phyloP scores from a whole-genome alignment of 1,140 invertebrate genomes.

The honey bee (Apis mellifera) region DNA sequence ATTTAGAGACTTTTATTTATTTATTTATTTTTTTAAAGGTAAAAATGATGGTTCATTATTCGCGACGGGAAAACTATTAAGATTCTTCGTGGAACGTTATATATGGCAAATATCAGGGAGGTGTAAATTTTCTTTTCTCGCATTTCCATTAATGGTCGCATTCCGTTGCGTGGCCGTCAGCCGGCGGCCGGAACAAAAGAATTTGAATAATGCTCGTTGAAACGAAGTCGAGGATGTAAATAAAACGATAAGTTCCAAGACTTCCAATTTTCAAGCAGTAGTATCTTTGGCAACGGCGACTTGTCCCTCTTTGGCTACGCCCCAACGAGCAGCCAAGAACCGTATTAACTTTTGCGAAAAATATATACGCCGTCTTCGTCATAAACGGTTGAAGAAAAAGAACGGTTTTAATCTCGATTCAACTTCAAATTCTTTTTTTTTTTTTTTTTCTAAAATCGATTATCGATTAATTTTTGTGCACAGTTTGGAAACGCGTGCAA shows the following conservation, averaged over 20 bases:
- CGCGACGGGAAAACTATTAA: too few species aligned
- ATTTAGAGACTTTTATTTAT: too few species aligned
- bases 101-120: too few species aligned
- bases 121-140: background rate
- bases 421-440: too few species aligned
- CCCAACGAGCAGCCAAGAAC: conserved; percentile 29
- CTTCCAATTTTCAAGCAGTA: conserved; percentile 21
- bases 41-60: too few species aligned
- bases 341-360: conserved; percentile 12
- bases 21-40: too few species aligned
- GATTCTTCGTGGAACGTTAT: background rate
- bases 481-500: too few species aligned
- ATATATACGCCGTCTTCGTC: background rate
- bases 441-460: too few species aligned
- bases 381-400: background rate
- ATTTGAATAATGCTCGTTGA: conserved; percentile 44
- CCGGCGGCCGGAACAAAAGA: conserved; percentile 1
- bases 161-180: conserved; percentile 11
- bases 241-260: conserved; percentile 57
- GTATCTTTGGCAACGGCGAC: conserved; percentile 33
- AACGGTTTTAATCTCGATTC: too few species aligned
- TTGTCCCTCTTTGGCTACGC: conserved; percentile 44
- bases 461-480: too few species aligned
- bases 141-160: background rate
- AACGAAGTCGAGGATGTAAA: conserved; percentile 54